Percentiles rank a stretch among this genome's conserved stretches.
phyloP scores from a whole-genome alignment of 2,797 vertebrate species.

The Dermochelys coriacea region DNA sequence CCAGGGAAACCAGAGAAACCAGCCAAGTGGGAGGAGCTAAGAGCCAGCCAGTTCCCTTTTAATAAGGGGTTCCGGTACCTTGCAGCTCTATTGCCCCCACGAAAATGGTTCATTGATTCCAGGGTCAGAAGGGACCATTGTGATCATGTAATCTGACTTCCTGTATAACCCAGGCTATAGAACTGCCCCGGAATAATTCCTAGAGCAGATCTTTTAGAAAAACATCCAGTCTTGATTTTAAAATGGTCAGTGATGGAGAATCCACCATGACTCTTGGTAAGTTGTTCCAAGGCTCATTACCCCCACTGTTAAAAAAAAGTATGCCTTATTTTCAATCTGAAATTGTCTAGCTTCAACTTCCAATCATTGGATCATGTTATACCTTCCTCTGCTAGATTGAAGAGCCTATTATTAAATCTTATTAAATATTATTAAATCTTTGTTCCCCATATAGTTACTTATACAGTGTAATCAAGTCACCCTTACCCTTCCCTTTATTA shows the following conservation, averaged over 20 bases:
- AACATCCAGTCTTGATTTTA: background rate
- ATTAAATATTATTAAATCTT: background rate
- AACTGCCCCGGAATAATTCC: background rate
- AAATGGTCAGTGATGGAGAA: background rate
- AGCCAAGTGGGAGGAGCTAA: background rate
- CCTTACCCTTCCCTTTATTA: background rate
- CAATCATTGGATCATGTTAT: background rate
- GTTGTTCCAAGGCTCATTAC: background rate
- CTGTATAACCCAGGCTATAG: background rate
- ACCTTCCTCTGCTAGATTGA: background rate
- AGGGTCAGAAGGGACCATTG: background rate
- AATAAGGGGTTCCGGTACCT: background rate
- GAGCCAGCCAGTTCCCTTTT: background rate
- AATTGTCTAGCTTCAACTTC: background rate
- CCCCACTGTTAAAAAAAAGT: background rate
- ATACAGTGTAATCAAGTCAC: background rate
- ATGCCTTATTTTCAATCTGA: background rate
- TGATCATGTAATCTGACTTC: background rate
- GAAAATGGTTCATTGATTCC: background rate
- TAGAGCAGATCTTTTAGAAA: background rate
- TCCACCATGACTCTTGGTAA: background rate
- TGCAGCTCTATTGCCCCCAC: background rate
- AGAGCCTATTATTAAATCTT: background rate
- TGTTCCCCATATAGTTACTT: background rate
- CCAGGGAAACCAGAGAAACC: background rate